These are phyloP conservation scores for Crypturellus undulatus DNA, from an alignment of 2,113 vertebrate species.

Conservation along the genomic window DNA sequence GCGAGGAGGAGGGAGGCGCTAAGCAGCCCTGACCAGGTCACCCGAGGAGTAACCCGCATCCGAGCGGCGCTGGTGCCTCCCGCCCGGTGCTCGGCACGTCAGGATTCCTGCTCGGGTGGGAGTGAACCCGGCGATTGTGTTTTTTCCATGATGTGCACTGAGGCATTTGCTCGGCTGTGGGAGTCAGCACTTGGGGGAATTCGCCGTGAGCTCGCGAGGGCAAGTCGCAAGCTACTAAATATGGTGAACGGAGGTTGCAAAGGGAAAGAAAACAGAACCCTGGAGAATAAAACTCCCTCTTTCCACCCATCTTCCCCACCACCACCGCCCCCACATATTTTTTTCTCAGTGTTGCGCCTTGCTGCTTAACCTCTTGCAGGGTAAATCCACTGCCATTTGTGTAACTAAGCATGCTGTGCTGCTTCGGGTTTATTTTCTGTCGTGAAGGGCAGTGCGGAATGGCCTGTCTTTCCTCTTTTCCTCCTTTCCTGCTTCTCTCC, in stretches of 20 bases:
- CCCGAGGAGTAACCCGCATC: slow-evolving; percentile 57
- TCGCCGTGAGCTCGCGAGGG: slow-evolving; percentile 73
- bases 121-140: slow-evolving; percentile 76
- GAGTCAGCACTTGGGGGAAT: slow-evolving; percentile 75
- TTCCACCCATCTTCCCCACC: slow-evolving; percentile 11
- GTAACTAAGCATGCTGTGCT: neutral
- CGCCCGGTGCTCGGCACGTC: slow-evolving; percentile 38
- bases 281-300: slow-evolving; percentile 38
- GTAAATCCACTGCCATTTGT: neutral
- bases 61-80: slow-evolving; percentile 58
- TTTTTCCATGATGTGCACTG: slow-evolving; percentile 78
- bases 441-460: neutral
- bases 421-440: neutral
- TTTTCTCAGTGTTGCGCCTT: neutral
- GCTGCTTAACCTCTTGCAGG: neutral
- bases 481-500: too few species aligned
- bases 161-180: slow-evolving; percentile 76
- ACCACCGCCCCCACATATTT: neutral
- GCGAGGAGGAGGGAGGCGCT: slow-evolving; percentile 69
- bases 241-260: slow-evolving; percentile 42
- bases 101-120: slow-evolving; percentile 80
- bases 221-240: slow-evolving; percentile 69
- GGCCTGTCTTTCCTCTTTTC: neutral
- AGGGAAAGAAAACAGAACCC: neutral
- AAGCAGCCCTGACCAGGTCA: slow-evolving; percentile 55